These are phyloP conservation scores for Drosophila lacertosa DNA, from an alignment of 1,140 invertebrate genomes.

Conservation along the genomic window DNA sequence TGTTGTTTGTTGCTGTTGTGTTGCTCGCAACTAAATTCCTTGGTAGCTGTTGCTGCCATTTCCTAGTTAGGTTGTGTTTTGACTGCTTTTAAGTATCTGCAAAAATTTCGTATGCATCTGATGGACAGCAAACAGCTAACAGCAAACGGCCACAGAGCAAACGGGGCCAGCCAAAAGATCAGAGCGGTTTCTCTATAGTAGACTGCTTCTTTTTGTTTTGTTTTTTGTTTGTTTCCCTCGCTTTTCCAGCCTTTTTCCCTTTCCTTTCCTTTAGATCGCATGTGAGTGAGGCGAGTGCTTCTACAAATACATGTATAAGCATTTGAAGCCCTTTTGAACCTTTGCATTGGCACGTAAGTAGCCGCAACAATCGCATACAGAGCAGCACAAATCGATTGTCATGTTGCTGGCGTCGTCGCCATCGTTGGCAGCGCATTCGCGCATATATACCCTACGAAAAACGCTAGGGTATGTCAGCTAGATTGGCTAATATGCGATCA, in stretches of 20 bases:
- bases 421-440: slow-evolving; percentile 21
- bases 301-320: slow-evolving; percentile 1
- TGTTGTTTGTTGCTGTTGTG: slow-evolving; percentile 4
- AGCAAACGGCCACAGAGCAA: slow-evolving; percentile 51
- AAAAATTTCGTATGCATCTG: slow-evolving; percentile 80
- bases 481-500: background rate
- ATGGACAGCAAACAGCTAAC: slow-evolving; percentile 72
- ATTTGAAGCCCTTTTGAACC: slow-evolving; percentile 70
- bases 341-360: slow-evolving; percentile 74
- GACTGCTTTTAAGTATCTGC: slow-evolving; percentile 76
- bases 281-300: slow-evolving; percentile 17
- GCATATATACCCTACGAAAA: slow-evolving; percentile 25
- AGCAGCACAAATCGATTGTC: slow-evolving; percentile 75
- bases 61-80: slow-evolving; percentile 74
- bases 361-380: slow-evolving; percentile 68
- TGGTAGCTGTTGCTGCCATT: slow-evolving; percentile 57
- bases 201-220: slow-evolving; percentile 10
- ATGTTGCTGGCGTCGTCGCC: slow-evolving; percentile 55
- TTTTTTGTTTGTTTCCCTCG: background rate
- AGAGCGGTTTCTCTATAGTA: slow-evolving; percentile 47
- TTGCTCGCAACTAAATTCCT: slow-evolving; percentile 46
- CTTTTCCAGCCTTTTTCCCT: slow-evolving; percentile 23
- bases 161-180: slow-evolving; percentile 69
- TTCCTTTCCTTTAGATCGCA: slow-evolving; percentile 19
- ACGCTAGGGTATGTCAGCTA: background rate